A percentile compares a stretch with the other conserved stretches of the same genome.
Conservation (phyloP, 53 echinoderm and acorn worm genomes). For the Astropecten irregularis region DNA sequence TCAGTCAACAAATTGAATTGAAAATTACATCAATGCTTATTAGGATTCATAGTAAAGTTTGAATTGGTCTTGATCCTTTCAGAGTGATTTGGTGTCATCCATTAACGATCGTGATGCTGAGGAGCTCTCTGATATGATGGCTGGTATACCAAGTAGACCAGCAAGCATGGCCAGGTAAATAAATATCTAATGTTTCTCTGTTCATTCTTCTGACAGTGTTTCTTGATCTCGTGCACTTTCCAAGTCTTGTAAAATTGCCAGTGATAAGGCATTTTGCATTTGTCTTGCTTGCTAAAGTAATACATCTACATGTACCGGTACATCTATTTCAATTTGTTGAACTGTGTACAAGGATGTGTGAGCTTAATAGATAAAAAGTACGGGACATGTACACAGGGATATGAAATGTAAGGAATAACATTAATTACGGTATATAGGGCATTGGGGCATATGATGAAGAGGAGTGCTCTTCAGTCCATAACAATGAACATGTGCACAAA, state of each 20-base stretch:
- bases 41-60: no score
- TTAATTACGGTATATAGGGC: no score
- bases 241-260: neutral
- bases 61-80: no score
- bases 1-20: no score
- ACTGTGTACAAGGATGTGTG: neutral
- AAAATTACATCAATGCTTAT: no score
- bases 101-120: slow-evolving; percentile 85
- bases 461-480: no score
- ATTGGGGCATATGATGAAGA: no score
- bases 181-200: neutral
- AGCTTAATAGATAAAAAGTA: neutral
- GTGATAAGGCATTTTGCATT: neutral
- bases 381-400: no score
- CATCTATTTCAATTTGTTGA: neutral
- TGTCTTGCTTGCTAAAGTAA: no score
- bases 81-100: slow-evolving; percentile 88
- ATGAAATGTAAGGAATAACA: no score
- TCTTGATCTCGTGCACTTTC: neutral
- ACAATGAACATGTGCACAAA: no score
- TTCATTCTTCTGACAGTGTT: neutral
- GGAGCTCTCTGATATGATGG: slow-evolving; percentile 89
- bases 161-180: slow-evolving; percentile 58
- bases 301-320: no score
- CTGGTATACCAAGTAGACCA: slow-evolving; percentile 86